Evolutionary conservation across 2,797 vertebrate species (phyloP), one percentile per base, ranked within the genome.

Genomic region (Acanthurus tractus): DNA sequence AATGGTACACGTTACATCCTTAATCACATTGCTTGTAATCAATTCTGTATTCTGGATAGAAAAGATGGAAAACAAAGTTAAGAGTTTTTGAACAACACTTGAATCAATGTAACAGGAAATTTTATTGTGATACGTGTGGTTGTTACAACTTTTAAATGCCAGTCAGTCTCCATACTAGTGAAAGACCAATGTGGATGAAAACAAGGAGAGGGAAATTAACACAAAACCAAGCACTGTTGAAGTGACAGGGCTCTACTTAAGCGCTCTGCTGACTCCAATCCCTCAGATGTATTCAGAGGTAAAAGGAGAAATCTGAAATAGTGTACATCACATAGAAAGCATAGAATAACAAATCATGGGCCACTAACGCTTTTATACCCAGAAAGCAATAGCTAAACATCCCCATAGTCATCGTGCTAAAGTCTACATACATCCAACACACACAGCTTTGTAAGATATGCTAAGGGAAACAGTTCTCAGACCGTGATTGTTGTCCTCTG

Each of bases 221-320:
- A 50, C 67, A 68, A 38, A 81, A 36, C 63, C 15, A 14, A 54
- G 64, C 66, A 38, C 76, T 40, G 61, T 10, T 22, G 17, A 54
- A 59, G 54, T 5, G 15, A 38, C 20, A 0, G 55, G 3, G 17
- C 68, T 74, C 55, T 53, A 56, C 76, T 77, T 72, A 9, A 67
- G 52, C 5, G 22, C 48, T 79, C 54, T 61, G 73, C 65, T 76
- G 64, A 50, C 82, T 72, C 50, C 0, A 12, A 40, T 34, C 45
- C 59, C 64, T 44, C n/a, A 15, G 62, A 68, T 75, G 63, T 25
- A 57, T 74, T 76, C 46, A 5, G 57, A 63, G 46, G 52, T 81
- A 81, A 80, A 17, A 15, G 46, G 52, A 78, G 65, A 64, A 74
- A 86, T 72, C 7, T 2, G 65, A 73, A 76, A 57, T 58, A 40